Conservation (phyloP, 2,888 invertebrate species). For the Heliconius ethilla region DNA sequence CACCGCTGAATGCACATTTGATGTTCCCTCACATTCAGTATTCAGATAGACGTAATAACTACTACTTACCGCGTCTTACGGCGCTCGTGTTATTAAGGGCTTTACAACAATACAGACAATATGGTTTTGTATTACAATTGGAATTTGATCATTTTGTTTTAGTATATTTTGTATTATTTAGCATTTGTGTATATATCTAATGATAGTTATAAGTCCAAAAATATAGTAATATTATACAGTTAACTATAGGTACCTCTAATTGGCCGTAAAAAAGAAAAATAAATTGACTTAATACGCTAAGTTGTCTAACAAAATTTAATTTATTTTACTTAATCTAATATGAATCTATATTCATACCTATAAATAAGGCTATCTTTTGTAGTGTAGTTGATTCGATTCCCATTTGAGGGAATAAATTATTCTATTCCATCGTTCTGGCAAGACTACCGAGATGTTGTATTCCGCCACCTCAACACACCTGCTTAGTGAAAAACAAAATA, state of each 20-base stretch:
- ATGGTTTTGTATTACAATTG: slow-evolving; percentile 12
- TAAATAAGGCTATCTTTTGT: too few relatives aligned
- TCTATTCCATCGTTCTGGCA: not conserved
- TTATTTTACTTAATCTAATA: too few relatives aligned
- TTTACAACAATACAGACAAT: slow-evolving; percentile 23
- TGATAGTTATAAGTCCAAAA: not conserved
- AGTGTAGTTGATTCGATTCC: not conserved
- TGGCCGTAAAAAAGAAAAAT: too few relatives aligned
- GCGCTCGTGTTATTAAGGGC: slow-evolving; percentile 32
- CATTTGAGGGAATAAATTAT: not conserved
- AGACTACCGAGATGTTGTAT: not conserved
- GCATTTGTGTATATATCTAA: too few relatives aligned
- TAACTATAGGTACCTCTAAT: not conserved
- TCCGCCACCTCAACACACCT: not conserved
- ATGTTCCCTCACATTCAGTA: slow-evolving; percentile 50
- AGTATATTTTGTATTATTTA: too few relatives aligned
- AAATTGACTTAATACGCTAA: too few relatives aligned
- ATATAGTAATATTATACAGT: not conserved
- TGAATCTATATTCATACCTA: too few relatives aligned
- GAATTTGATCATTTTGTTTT: not conserved
- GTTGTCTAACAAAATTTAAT: too few relatives aligned
- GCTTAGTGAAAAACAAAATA: not conserved
- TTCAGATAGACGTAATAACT: slow-evolving; percentile 45
- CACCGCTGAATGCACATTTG: slow-evolving; percentile 63
- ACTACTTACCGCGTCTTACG: slow-evolving; percentile 38